phyloP scores from a whole-genome alignment of 1,140 invertebrate species.

The Drosophila pseudoananassae region DNA sequence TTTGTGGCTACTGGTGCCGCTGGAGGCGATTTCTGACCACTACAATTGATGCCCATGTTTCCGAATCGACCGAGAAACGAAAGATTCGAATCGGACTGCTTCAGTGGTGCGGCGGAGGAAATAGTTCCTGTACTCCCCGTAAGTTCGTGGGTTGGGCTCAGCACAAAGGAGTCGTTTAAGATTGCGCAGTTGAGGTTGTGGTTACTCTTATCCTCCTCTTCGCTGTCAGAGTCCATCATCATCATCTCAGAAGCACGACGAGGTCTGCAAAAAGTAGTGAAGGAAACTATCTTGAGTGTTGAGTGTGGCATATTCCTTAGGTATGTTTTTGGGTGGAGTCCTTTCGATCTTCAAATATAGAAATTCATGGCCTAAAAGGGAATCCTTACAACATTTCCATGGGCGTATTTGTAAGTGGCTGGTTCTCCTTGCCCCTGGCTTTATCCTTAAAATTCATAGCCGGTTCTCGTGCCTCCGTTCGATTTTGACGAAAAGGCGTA shows the following conservation, averaged over 20 bases:
- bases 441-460: constrained; percentile 4
- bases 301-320: neutral
- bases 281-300: too few relatives aligned
- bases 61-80: constrained; percentile 72
- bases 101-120: constrained; percentile 6
- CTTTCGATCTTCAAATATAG: neutral
- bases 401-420: constrained; percentile 4
- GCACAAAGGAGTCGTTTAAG: constrained; percentile 79
- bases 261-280: constrained; percentile 47
- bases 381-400: constrained; percentile 23
- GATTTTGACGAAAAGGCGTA: constrained; percentile 53
- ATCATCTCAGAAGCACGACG: constrained; percentile 66
- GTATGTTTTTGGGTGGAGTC: neutral
- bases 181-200: constrained; percentile 81
- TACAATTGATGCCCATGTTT: constrained; percentile 69
- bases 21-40: constrained; percentile 34
- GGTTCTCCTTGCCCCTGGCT: constrained; percentile 22
- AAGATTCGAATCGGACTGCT: constrained; percentile 48
- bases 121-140: constrained; percentile 37
- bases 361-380: neutral
- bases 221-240: constrained; percentile 73
- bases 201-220: constrained; percentile 68
- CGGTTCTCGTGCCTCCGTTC: constrained; percentile 21
- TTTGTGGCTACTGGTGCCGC: constrained; percentile 23
- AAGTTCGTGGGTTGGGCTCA: constrained; percentile 67